Percentiles rank a stretch among this genome's conserved stretches.
Evolutionary conservation across 2,888 invertebrate genomes (phyloP).

Genomic region (Melinopterus prodromus): DNA sequence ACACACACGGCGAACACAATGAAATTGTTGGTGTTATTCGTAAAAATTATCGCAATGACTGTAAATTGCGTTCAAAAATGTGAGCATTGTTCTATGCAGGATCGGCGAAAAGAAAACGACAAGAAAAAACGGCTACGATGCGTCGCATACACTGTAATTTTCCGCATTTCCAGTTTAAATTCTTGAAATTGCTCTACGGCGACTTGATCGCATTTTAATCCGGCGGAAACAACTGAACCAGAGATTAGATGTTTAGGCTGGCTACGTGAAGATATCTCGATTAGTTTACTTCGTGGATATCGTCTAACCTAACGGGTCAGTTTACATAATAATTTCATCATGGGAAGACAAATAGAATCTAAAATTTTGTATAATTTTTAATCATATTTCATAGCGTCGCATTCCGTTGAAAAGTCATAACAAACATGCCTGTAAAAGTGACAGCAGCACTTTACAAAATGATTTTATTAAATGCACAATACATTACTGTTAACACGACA

Average conservation of each 20-base stretch:
- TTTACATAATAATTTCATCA: neutral
- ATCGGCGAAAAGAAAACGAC: neutral
- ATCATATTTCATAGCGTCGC: no score
- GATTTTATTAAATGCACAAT: no score
- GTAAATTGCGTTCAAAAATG: neutral
- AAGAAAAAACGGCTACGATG: neutral
- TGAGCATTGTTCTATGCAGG: neutral
- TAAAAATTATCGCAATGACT: neutral
- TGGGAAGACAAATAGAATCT: no score
- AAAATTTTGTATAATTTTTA: no score
- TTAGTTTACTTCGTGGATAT: neutral
- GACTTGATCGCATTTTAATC: neutral
- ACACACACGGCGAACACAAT: neutral
- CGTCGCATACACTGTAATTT: neutral
- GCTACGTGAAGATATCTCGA: neutral
- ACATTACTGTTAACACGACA: no score
- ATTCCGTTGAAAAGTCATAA: no score
- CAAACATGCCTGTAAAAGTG: no score
- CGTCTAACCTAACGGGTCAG: neutral
- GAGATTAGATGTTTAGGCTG: neutral
- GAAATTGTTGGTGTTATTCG: constrained; percentile 4
- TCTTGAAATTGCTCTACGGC: neutral
- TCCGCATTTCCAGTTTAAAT: constrained; percentile 4
- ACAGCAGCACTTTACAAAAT: no score
- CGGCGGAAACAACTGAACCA: neutral